Evolutionary conservation across 2,888 invertebrate genomes (phyloP), one percentile per base, ranked within the genome.

Genomic region (Andrena bicolor): DNA sequence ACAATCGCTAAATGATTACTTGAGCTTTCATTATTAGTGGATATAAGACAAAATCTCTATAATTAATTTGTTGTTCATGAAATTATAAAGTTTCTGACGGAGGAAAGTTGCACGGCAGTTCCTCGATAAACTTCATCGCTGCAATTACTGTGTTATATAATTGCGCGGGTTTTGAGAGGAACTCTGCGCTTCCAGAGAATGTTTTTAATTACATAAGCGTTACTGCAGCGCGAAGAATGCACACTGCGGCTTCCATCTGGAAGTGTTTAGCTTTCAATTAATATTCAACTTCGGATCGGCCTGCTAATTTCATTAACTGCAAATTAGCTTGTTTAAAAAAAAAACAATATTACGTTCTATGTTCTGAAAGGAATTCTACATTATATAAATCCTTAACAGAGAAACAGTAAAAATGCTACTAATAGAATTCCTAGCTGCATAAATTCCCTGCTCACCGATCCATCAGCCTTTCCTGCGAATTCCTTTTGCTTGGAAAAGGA

Each of bases 91-190:
- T 73, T 73, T 32, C 73, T n/a, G n/a, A 16, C 23, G 2, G 0
- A 20, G 20, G 10, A 61, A 75, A 49, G 66, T 80, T 71, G 61
- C 5, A 32, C 66, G 10, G 13, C 23, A 53, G 49, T 71, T 77
- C 71, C n/a, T 10, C 23, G 13, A 1, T 8, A 56, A 48, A 56
- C 20, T 28, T 63, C 48, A 48, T 61, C 63, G 61, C 48, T 2
- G 32, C 35, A 68, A 32, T 71, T 35, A 65, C 30, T 66, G 26
- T 26, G 61, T 77, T 68, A 56, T 32, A 16, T 66, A 77, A 80
- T 49, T 32, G n/a, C 13, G 26, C 28, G 7, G 23, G 23, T 26
- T 49, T 72, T 48, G 13, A 56, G 35, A 51, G 49, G 51, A 56
- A 10, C 20, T 20, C 16, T 58, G 23, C 5, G 28, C 48, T 26